Percentiles rank a stretch among this genome's conserved stretches.
Evolutionary conservation across 2,113 vertebrate species (phyloP).

Genomic region (Hippocampus abdominalis): DNA sequence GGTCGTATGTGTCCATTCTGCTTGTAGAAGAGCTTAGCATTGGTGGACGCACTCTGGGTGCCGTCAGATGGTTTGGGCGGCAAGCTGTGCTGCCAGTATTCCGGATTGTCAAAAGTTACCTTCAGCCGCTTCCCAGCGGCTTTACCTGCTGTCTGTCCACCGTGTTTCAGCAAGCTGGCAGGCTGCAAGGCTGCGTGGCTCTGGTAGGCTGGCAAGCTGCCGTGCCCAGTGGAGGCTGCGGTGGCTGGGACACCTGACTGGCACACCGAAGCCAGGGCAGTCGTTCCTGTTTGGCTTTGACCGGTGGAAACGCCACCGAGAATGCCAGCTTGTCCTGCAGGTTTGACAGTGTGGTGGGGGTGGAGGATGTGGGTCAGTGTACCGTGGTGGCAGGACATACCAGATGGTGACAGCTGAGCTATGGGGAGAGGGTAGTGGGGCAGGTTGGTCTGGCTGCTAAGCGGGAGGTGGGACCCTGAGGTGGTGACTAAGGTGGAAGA

Average conservation of each 20-base stretch:
- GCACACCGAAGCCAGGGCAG: slow-evolving; percentile 47
- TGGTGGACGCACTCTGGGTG: slow-evolving; percentile 83
- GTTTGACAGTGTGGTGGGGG: slow-evolving; percentile 49
- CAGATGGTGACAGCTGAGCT: slow-evolving; percentile 57
- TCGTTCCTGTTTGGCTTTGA: slow-evolving; percentile 51
- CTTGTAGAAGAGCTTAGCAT: slow-evolving; percentile 92
- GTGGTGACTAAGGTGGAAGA: slow-evolving; percentile 50
- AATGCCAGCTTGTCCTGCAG: slow-evolving; percentile 46
- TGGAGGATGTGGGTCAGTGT: slow-evolving; percentile 59
- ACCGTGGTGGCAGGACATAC: slow-evolving; percentile 56
- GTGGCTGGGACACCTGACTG: slow-evolving; percentile 46
- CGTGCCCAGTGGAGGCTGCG: slow-evolving; percentile 49
- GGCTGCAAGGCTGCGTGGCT: slow-evolving; percentile 52
- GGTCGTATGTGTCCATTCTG: slow-evolving; percentile 92
- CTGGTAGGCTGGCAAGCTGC: slow-evolving; percentile 63
- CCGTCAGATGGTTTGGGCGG: slow-evolving; percentile 80
- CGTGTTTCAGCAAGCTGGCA: slow-evolving; percentile 63
- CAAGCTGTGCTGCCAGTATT: slow-evolving; percentile 97
- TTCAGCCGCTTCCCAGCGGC: slow-evolving; percentile 82
- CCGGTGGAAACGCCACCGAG: slow-evolving; percentile 29
- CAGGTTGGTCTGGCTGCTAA: slow-evolving; percentile 65
- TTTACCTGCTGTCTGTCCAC: slow-evolving; percentile 60
- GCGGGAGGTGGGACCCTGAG: slow-evolving; percentile 57
- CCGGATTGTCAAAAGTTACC: slow-evolving; percentile 97
- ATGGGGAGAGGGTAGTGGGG: slow-evolving; percentile 63